A percentile compares a stretch with the other conserved stretches of the same genome.
phyloP scores from a whole-genome alignment of 2,888 invertebrate species.

The Drosophila dives region DNA sequence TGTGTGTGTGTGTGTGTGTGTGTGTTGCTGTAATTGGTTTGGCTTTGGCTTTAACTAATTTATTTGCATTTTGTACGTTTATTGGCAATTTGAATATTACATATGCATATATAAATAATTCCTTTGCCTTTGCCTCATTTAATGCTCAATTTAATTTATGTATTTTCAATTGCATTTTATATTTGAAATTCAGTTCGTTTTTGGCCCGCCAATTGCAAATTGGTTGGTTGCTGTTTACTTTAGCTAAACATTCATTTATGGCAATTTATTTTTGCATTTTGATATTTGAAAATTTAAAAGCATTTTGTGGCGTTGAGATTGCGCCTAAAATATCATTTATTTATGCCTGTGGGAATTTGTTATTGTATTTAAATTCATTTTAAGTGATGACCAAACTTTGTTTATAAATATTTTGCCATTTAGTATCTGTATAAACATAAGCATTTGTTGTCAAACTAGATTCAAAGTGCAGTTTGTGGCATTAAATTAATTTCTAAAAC shows the following conservation, averaged over 20 bases:
- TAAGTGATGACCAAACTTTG: constrained; percentile 5
- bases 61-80: constrained; percentile 28
- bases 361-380: constrained; percentile 17
- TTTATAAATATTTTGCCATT: not conserved
- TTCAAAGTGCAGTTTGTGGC: not conserved
- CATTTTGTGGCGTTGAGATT: constrained; percentile 30
- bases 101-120: constrained; percentile 6
- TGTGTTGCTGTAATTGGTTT: constrained; percentile 51
- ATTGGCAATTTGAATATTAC: constrained; percentile 17
- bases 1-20: constrained; percentile 11
- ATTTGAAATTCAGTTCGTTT: constrained; percentile 34
- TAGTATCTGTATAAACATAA: not conserved
- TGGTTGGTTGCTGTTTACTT: constrained; percentile 50
- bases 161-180: constrained; percentile 56
- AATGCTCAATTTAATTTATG: constrained; percentile 55
- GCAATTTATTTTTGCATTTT: constrained; percentile 36
- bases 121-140: constrained; percentile 30
- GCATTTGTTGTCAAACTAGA: not conserved
- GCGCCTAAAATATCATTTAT: constrained; percentile 12
- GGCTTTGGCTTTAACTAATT: constrained; percentile 54
- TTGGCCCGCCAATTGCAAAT: constrained; percentile 46
- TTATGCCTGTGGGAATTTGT: constrained; percentile 35
- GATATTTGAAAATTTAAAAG: constrained; percentile 33
- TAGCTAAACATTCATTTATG: constrained; percentile 54
- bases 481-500: not conserved